These are phyloP conservation scores for Chauna torquata DNA, from an alignment of 2,113 vertebrate species.

Conservation along the genomic window DNA sequence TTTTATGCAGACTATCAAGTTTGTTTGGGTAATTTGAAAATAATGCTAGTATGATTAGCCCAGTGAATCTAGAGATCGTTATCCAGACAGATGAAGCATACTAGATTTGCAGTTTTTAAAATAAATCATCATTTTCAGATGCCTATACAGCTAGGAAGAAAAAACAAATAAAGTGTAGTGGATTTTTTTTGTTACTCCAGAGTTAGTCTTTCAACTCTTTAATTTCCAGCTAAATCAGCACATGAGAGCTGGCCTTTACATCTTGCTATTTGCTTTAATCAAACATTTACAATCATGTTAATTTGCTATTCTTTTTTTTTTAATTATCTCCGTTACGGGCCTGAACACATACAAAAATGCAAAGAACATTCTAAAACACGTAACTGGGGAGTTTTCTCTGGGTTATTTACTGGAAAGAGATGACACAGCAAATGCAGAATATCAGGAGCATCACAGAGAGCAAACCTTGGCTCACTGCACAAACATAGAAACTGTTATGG, in stretches of 20 bases:
- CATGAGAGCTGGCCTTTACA: not conserved
- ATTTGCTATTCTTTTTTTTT: not conserved
- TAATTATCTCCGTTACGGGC: not conserved
- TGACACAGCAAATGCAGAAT: not conserved
- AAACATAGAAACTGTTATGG: not conserved
- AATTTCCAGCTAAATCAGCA: not conserved
- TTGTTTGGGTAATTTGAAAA: not conserved
- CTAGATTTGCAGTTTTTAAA: not conserved
- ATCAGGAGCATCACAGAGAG: not conserved
- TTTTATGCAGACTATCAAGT: not conserved
- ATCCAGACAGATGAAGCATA: not conserved
- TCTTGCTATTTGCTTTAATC: not conserved
- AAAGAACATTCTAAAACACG: not conserved
- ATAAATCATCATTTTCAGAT: not conserved
- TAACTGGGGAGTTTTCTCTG: not conserved
- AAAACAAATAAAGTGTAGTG: not conserved
- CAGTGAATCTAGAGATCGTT: not conserved
- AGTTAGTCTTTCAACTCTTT: not conserved
- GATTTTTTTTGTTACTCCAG: not conserved
- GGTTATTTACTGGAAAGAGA: not conserved
- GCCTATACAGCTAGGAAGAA: not conserved
- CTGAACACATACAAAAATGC: not conserved
- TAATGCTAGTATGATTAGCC: not conserved
- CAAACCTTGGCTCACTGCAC: not conserved
- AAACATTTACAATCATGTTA: not conserved